phyloP scores from a whole-genome alignment of 2,888 invertebrate genomes.

The Cactoblastis cactorum region DNA sequence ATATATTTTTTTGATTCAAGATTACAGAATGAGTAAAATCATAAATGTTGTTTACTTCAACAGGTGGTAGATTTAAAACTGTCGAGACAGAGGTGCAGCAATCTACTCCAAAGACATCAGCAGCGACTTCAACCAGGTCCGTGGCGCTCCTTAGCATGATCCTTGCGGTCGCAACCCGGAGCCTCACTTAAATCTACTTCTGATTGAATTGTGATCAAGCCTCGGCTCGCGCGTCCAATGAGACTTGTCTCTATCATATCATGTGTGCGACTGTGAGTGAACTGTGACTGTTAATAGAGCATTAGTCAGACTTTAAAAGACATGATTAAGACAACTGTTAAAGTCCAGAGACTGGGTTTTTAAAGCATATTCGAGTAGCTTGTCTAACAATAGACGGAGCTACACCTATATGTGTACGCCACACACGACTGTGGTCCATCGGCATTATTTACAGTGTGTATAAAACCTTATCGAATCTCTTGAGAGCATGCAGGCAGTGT shows the following conservation, averaged over 20 bases:
- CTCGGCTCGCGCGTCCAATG: conserved; percentile 26
- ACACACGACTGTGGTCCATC: neutral
- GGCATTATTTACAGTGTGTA: neutral
- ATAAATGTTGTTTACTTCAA: conserved; percentile 19
- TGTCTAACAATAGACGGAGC: neutral
- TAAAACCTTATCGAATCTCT: conserved; percentile 15
- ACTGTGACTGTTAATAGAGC: conserved; percentile 21
- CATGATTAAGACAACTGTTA: conserved; percentile 20
- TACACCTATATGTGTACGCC: neutral
- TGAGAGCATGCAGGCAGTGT: conserved; percentile 7
- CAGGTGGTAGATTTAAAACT: conserved; percentile 32
- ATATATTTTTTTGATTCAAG: too few species aligned
- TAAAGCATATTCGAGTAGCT: neutral
- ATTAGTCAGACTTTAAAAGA: conserved; percentile 26
- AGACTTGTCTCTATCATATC: conserved; percentile 26
- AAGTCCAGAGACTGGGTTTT: conserved; percentile 12
- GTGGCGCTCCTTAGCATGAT: conserved; percentile 30
- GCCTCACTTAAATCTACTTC: conserved; percentile 37
- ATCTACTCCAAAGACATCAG: conserved; percentile 48
- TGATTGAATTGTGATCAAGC: conserved; percentile 24
- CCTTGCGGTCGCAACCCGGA: conserved; percentile 27
- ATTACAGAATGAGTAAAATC: too few species aligned
- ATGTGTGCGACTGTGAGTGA: conserved; percentile 20
- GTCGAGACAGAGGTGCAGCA: conserved; percentile 43
- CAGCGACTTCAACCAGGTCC: conserved; percentile 31